Percentiles rank a stretch among this genome's conserved stretches.
Conservation (phyloP, 2,888 invertebrate species). For the Pristionchus maxplancki region DNA sequence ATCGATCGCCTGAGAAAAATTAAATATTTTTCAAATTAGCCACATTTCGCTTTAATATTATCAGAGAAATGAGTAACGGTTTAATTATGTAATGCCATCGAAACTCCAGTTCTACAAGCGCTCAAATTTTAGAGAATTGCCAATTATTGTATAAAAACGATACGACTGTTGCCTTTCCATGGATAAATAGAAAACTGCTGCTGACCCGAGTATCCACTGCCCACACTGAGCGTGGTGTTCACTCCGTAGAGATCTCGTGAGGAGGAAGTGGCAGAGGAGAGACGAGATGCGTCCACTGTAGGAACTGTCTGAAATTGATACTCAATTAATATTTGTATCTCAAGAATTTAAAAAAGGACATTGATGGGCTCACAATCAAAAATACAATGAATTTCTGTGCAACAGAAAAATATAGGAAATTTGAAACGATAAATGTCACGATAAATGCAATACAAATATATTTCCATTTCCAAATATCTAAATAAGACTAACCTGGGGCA, state of each 20-base stretch:
- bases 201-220: conserved; percentile 33
- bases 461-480: too few relatives aligned
- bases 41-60: too few relatives aligned
- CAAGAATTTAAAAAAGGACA: too few relatives aligned
- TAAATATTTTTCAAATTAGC: neutral
- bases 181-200: too few relatives aligned
- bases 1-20: conserved; percentile 39
- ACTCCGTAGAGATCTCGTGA: neutral
- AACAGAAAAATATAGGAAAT: neutral
- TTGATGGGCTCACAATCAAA: too few relatives aligned
- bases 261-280: conserved; percentile 39
- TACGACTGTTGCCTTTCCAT: too few relatives aligned
- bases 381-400: too few relatives aligned
- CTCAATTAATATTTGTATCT: neutral
- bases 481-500: conserved; percentile 44
- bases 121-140: neutral
- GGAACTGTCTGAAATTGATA: conserved; percentile 41
- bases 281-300: neutral
- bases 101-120: neutral
- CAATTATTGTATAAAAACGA: too few relatives aligned
- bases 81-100: neutral
- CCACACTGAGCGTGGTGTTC: neutral
- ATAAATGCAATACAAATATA: too few relatives aligned
- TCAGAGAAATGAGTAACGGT: neutral
- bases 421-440: too few relatives aligned